Evolutionary conservation across 2,797 vertebrate genomes (phyloP), one percentile per base, ranked within the genome.

Genomic region (Mormyrus hasselquistii): DNA sequence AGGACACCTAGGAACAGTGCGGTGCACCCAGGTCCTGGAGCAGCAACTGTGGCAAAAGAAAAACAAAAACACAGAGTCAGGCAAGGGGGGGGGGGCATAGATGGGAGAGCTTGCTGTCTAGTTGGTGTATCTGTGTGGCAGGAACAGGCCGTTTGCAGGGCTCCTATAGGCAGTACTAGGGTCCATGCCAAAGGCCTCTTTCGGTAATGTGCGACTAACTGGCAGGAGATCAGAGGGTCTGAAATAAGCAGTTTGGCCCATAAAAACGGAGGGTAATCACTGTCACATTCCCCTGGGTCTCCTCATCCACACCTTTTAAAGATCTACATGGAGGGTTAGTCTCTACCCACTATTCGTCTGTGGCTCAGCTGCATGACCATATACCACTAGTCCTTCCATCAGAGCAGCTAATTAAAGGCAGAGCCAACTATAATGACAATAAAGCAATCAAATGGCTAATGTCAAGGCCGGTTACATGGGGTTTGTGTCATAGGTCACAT

Each of bases 201-300:
- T 41, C 86, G 44, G 52, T 38, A 62, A 57, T 44, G 47, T 59
- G 86, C 29, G 0, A 53, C 16, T 41, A 2, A 25, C 86, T 59
- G 47, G 52, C 86, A 87, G 7, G 7, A 38, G 53, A 87, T 59
- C 52, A 87, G 86, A 50, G 10, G 22, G 44, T 1, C 53, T 59
- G 53, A 59, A 87, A 87, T 52, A 86, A 86, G 84, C 84, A 86
- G 84, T 22, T 86, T 22, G 22, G 44, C 44, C 41, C 50, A 52
- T 86, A 86, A 86, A 84, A 86, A 53, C 1, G 0, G 50, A 29
- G 22, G 50, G 50, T 53, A 86, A 52, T 86, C 50, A 86, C 50
- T 52, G 84, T 86, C 84, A 86, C 22, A 29, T 25, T 87, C 52
- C 22, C 53, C 52, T 87, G 86, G 25, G 19, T 87, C 86, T 62